Base-by-base conservation (phyloP, 2,888 invertebrate species). In the Pilophorus perplexus region DNA sequence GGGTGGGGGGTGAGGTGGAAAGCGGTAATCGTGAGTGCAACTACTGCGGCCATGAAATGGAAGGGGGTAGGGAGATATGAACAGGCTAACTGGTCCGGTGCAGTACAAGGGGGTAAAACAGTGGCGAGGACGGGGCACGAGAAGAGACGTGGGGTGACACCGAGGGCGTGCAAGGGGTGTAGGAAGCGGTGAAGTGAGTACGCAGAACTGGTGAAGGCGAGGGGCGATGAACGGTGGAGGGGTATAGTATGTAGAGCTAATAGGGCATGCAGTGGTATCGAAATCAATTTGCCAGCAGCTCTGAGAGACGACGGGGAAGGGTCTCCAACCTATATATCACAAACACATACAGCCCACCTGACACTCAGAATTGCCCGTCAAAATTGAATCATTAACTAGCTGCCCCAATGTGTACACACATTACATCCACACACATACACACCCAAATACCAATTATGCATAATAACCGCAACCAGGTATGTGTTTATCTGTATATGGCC, bases 381-480 rank as follows among this genome's bases (percentile, higher is more conserved):
- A 69, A 69, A 69, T 69, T 69, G 69, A 69, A 69, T 69, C 69
- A 69, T 69, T 69, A 69, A 69, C 69, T 67, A 42, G 46, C 62
- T 40, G 50, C 33, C 40, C 46, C 59, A 38, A 64, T 67, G 64
- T 66, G 66, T 69, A 64, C 65, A 67, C 64, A 64, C 69, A 69
- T 69, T 69, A 65, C 69, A 64, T 42, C 64, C 50, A 64, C 60
- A 52, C 52, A 55, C 64, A 46, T 28, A 64, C 60, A 64, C 60
- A 55, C 66, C 54, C 69, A 69, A 69, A 69, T 67, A 67, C 65
- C 69, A 69, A 69, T 69, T 69, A 69, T 67, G 67, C 69, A 69
- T 67, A 69, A 67, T 69, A 69, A 69, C 69, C 67, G 46, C 54
- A 48, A 40, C 50, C 50, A 69, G 69, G 69, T 69, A 69, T 64